A percentile compares a stretch with the other conserved stretches of the same genome.
Conservation (phyloP, 2,888 invertebrate species). For the Caenorhabditis afra region DNA sequence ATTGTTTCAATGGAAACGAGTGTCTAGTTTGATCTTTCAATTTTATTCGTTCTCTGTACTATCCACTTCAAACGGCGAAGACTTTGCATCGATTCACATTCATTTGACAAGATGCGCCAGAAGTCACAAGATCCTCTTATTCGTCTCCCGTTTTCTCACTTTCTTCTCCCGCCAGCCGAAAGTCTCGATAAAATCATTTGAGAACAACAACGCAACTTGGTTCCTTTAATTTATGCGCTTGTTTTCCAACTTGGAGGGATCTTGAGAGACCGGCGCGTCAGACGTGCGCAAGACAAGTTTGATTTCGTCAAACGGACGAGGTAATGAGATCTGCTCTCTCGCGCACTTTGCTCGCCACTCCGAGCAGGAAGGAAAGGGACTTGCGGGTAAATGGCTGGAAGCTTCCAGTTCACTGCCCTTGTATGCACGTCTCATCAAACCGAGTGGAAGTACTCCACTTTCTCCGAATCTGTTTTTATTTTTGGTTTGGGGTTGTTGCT, state of each 20-base stretch:
- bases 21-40: background rate
- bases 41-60: slow-evolving; percentile 9
- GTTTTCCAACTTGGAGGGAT: slow-evolving; percentile 6
- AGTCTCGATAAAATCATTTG: slow-evolving; percentile 43
- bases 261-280: no score
- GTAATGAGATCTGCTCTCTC: slow-evolving; percentile 17
- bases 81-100: background rate
- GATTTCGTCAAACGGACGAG: slow-evolving; percentile 1
- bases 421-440: background rate
- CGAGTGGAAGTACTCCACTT: no score
- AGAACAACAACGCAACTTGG: slow-evolving; percentile 49
- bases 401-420: background rate
- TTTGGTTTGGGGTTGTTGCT: no score
- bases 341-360: background rate
- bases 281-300: background rate
- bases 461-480: no score
- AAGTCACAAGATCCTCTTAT: slow-evolving; percentile 28
- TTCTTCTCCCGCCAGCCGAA: background rate
- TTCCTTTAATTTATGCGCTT: slow-evolving; percentile 23
- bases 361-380: background rate
- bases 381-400: background rate
- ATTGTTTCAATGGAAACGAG: background rate
- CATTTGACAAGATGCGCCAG: background rate
- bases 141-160: slow-evolving; percentile 15
- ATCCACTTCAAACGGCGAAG: background rate